A percentile compares a stretch with the other conserved stretches of the same genome.
Evolutionary conservation across 2,888 invertebrate species (phyloP).

Genomic region (Lysandra coridon): DNA sequence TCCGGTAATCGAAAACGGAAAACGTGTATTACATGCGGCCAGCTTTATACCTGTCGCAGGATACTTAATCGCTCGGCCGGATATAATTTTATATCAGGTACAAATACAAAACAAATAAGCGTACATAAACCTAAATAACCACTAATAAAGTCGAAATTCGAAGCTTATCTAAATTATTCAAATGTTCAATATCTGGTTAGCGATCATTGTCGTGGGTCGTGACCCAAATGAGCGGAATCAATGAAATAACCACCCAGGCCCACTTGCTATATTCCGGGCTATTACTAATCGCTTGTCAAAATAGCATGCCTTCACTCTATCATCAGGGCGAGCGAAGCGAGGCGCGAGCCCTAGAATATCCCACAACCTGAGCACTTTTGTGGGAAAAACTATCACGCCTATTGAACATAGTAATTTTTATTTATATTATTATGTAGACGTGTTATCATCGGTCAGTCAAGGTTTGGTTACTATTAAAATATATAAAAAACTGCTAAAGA

Average conservation of each 20-base stretch:
- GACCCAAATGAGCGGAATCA: constrained; percentile 20
- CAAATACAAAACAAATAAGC: not conserved
- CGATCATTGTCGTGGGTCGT: constrained; percentile 16
- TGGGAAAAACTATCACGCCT: no score
- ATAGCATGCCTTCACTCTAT: not conserved
- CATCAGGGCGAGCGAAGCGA: no score
- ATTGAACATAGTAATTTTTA: no score
- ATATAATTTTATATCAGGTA: not conserved
- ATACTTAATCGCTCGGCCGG: not conserved
- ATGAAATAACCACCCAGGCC: constrained; percentile 1
- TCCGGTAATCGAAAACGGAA: no score
- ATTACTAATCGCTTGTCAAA: not conserved
- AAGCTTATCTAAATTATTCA: constrained; percentile 29
- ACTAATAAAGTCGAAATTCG: constrained; percentile 1
- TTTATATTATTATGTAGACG: no score
- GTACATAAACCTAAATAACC: not conserved
- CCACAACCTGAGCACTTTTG: no score
- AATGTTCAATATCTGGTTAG: constrained; percentile 20
- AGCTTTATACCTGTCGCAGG: not conserved
- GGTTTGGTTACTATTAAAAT: no score
- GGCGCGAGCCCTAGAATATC: no score
- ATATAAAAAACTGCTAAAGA: no score
- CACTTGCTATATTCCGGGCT: not conserved
- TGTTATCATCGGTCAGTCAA: no score
- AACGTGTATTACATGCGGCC: no score